These are phyloP conservation scores for Leiothrix lutea DNA, from an alignment of 2,113 vertebrate species.

Conservation along the genomic window DNA sequence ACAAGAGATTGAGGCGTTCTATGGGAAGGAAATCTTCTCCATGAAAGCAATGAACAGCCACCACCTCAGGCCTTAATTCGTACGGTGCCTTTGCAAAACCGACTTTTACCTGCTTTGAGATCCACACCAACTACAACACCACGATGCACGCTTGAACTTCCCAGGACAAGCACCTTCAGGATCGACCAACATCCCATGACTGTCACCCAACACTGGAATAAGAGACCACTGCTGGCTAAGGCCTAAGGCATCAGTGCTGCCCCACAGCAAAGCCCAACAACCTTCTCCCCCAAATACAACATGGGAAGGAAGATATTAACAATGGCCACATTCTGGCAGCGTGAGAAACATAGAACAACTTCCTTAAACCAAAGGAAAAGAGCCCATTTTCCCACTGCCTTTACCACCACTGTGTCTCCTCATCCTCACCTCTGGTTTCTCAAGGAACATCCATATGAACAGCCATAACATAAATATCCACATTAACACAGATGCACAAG, in stretches of 20 bases:
- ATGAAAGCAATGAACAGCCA: neutral
- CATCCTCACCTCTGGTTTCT: neutral
- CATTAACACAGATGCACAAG: neutral
- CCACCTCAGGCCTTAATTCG: accelerated
- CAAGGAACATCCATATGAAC: neutral
- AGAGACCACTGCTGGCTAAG: neutral
- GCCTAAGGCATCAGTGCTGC: accelerated
- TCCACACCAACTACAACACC: neutral
- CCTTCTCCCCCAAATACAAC: neutral
- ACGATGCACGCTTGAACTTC: accelerated
- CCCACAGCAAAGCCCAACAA: neutral
- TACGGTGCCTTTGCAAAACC: accelerated
- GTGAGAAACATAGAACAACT: neutral
- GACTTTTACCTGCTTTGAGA: neutral
- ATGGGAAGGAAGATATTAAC: accelerated
- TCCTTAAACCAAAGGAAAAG: neutral
- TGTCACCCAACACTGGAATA: neutral
- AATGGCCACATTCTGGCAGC: neutral
- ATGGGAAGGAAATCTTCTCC: neutral
- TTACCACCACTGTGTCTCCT: neutral
- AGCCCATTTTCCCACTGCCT: accelerated
- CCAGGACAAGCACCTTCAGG: accelerated
- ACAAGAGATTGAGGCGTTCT: neutral
- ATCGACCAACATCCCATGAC: neutral
- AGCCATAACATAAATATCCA: neutral